phyloP scores from a whole-genome alignment of 1,140 invertebrate genomes.

The Mercenaria mercenaria region DNA sequence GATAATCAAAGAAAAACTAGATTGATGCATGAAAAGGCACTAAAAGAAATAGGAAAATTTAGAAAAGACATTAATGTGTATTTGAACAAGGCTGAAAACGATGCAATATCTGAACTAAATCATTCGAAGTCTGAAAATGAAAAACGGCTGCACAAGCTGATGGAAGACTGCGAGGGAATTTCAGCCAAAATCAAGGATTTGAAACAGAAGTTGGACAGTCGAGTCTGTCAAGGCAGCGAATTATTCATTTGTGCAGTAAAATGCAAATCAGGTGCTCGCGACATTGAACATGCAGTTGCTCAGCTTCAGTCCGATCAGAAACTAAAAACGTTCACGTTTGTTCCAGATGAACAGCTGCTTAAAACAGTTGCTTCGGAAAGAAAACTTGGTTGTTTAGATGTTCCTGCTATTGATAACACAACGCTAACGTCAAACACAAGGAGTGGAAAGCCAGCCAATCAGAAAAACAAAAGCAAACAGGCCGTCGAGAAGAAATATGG shows the following conservation, averaged over 20 bases:
- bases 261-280: not conserved
- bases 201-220: not conserved
- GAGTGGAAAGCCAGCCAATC: too few species aligned
- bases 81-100: not conserved
- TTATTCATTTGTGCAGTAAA: not conserved
- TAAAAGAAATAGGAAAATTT: not conserved
- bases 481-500: too few species aligned
- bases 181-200: not conserved
- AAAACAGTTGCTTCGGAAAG: not conserved
- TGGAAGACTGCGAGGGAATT: not conserved
- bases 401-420: too few species aligned
- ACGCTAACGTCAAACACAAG: too few species aligned
- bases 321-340: not conserved
- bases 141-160: not conserved
- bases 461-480: too few species aligned
- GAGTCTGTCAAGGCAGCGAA: not conserved
- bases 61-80: too few species aligned
- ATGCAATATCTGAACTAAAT: not conserved
- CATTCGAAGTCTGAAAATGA: not conserved
- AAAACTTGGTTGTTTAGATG: not conserved
- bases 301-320: not conserved
- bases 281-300: not conserved
- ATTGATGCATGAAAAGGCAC: not conserved
- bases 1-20: not conserved
- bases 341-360: not conserved